Percentiles rank a stretch among this genome's conserved stretches.
These are phyloP conservation scores for Pseudopipra pipra DNA, from an alignment of 2,113 vertebrate genomes.

Conservation along the genomic window DNA sequence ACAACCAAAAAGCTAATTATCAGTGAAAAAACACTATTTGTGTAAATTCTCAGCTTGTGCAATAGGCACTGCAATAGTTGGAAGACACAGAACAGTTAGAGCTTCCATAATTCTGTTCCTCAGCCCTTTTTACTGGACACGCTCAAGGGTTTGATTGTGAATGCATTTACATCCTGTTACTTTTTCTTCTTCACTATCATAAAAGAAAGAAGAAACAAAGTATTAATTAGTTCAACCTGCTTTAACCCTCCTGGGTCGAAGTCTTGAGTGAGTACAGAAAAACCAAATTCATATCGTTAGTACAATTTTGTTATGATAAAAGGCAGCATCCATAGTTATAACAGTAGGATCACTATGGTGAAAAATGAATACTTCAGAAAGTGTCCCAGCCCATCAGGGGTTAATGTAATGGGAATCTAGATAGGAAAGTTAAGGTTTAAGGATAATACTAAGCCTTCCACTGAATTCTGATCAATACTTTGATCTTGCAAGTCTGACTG, in stretches of 20 bases:
- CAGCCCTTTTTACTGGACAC: background rate
- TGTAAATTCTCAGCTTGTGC: background rate
- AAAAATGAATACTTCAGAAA: conserved; percentile 26
- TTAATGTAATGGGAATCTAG: background rate
- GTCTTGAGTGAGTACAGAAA: background rate
- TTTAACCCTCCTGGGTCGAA: background rate
- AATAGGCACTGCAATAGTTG: background rate
- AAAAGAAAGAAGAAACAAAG: background rate
- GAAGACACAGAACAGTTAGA: background rate
- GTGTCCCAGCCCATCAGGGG: background rate
- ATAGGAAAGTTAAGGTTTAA: background rate
- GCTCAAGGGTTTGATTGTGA: background rate
- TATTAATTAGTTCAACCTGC: background rate
- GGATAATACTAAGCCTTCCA: background rate
- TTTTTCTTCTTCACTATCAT: background rate
- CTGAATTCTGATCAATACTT: background rate
- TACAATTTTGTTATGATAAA: conserved; percentile 4
- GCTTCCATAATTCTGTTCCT: background rate
- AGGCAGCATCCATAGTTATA: background rate
- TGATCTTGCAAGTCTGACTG: background rate
- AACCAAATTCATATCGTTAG: background rate
- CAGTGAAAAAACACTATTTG: background rate
- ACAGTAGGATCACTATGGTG: background rate
- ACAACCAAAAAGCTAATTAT: background rate
- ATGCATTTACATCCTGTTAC: rapidly evolving